phyloP scores from a whole-genome alignment of 2,113 vertebrate species.

The Progne subis region DNA sequence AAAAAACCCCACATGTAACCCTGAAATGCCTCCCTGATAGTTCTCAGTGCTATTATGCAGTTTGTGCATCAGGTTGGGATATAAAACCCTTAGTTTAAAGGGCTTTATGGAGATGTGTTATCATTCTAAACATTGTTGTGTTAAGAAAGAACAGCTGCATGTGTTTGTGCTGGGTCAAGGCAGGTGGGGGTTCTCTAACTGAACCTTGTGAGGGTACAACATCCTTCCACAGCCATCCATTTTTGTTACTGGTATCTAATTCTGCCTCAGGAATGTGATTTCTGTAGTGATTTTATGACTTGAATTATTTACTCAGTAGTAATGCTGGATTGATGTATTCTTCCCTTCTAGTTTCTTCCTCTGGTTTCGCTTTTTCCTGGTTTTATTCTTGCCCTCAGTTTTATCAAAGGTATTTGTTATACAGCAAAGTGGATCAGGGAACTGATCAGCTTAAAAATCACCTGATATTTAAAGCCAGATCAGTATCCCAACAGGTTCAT shows the following conservation, averaged over 20 bases:
- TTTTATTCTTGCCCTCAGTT: not conserved
- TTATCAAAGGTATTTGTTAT: not conserved
- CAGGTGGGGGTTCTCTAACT: not conserved
- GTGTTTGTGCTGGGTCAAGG: not conserved
- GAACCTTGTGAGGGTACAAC: not conserved
- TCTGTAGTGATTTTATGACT: not conserved
- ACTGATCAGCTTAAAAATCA: conserved; percentile 44
- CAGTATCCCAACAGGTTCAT: not conserved
- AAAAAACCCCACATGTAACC: not conserved
- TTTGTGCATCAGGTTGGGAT: not conserved
- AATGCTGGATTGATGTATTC: not conserved
- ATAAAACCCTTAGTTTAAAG: not conserved
- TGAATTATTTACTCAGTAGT: not conserved
- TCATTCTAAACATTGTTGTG: not conserved
- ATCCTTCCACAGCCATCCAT: not conserved
- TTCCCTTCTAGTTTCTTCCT: not conserved
- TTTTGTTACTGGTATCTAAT: not conserved
- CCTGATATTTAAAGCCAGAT: conserved; percentile 19
- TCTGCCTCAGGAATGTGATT: not conserved
- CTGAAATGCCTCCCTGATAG: not conserved
- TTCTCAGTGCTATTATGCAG: not conserved
- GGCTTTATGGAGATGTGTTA: not conserved
- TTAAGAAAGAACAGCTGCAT: not conserved
- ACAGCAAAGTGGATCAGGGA: not conserved
- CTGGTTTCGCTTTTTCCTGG: not conserved